Evolutionary conservation across 2,888 invertebrate species (phyloP).

Genomic region (Apodemia duryi): DNA sequence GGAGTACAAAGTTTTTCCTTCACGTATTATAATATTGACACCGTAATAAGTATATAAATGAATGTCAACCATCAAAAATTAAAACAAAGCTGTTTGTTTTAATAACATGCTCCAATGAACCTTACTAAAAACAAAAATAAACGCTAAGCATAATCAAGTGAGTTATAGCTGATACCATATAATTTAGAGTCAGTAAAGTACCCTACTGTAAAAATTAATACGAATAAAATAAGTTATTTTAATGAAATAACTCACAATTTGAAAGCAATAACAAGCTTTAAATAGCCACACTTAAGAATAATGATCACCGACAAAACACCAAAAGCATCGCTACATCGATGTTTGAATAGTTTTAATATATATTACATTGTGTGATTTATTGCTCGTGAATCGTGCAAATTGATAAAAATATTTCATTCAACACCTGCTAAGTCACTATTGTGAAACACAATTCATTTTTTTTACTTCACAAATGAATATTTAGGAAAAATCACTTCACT

Average conservation of each 20-base stretch:
- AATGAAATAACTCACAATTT: conserved; percentile 6
- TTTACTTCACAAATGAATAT: neutral
- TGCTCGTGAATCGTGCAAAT: conserved; percentile 69
- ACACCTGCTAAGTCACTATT: conserved; percentile 63
- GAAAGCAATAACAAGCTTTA: conserved; percentile 44
- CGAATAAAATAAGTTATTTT: neutral
- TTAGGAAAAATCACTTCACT: conserved; percentile 1
- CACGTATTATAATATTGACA: too few relatives aligned
- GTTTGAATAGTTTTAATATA: conserved; percentile 48
- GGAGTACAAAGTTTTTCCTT: too few relatives aligned
- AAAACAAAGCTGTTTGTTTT: too few relatives aligned
- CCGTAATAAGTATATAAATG: too few relatives aligned
- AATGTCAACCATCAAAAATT: too few relatives aligned
- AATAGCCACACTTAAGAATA: conserved; percentile 42
- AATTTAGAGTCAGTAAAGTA: neutral
- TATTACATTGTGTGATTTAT: conserved; percentile 73
- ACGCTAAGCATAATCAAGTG: neutral
- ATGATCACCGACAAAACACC: conserved; percentile 35
- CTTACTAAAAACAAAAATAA: neutral
- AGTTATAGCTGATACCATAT: neutral
- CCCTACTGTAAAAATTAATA: conserved; percentile 11
- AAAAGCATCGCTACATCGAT: conserved; percentile 65
- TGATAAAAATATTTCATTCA: conserved; percentile 60
- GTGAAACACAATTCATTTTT: conserved; percentile 45
- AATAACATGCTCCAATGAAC: too few relatives aligned